Percentiles rank a stretch among this genome's conserved stretches.
Conservation (phyloP, 2,797 vertebrate genomes). For the Spinus olivaceus region DNA sequence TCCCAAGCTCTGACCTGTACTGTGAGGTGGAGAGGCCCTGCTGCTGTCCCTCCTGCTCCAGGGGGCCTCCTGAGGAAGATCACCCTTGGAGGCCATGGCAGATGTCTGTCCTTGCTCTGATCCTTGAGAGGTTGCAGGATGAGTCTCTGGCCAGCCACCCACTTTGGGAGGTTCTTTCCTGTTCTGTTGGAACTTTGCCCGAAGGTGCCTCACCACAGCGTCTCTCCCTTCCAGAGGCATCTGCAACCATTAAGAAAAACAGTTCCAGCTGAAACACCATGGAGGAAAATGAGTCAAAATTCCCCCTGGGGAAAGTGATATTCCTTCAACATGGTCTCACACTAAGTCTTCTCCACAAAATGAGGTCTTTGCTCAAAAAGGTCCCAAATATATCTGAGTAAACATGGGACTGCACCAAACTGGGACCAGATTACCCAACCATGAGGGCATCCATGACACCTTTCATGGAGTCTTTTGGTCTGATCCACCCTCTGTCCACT, state of each 20-base stretch:
- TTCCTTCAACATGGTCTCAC: not conserved
- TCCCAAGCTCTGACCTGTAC: not conserved
- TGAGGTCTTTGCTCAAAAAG: rapidly evolving
- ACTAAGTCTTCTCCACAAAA: not conserved
- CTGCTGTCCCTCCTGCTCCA: not conserved
- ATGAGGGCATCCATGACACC: rapidly evolving
- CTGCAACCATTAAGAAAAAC: not conserved
- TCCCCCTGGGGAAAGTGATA: not conserved
- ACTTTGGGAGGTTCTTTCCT: not conserved
- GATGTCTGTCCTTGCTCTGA: not conserved
- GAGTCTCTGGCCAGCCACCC: not conserved
- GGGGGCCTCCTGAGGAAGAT: not conserved
- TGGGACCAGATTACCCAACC: not conserved
- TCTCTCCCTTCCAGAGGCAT: not conserved
- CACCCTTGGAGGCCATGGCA: not conserved
- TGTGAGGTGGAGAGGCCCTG: not conserved
- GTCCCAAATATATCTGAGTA: not conserved
- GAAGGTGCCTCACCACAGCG: not conserved
- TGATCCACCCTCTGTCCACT: not conserved
- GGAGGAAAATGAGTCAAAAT: not conserved
- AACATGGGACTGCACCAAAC: not conserved
- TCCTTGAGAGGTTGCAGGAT: not conserved
- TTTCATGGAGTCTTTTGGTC: not conserved
- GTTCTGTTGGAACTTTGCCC: conserved; percentile 17
- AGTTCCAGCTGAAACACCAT: not conserved